These are phyloP conservation scores for Cetoscarus ocellatus DNA, from an alignment of 2,797 vertebrate species.

Conservation along the genomic window DNA sequence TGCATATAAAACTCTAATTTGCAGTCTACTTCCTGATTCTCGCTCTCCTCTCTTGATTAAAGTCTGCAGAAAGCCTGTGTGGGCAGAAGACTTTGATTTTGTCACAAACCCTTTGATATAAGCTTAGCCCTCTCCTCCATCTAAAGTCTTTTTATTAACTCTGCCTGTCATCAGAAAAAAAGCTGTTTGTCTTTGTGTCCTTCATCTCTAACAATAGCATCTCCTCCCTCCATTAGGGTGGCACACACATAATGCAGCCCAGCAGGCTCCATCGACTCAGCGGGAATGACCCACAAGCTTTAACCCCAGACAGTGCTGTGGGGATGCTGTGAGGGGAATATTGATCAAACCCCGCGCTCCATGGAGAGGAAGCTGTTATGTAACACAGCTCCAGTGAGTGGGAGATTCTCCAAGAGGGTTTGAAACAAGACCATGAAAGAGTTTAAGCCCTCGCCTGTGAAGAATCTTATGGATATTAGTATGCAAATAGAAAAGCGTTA, in stretches of 20 bases:
- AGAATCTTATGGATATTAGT: constrained; percentile 17
- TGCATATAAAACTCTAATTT: constrained; percentile 1
- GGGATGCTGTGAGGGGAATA: constrained; percentile 28
- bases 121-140: constrained; percentile 16
- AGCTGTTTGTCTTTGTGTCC: constrained; percentile 35
- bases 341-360: constrained; percentile 45
- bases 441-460: neutral
- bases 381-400: constrained; percentile 36
- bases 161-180: constrained; percentile 46
- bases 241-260: constrained; percentile 22
- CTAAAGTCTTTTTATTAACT: constrained; percentile 30
- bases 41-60: constrained; percentile 31
- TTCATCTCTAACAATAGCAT: constrained; percentile 46
- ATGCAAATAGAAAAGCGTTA: neutral
- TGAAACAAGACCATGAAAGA: constrained; percentile 17
- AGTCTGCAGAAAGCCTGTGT: constrained; percentile 6
- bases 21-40: constrained; percentile 12
- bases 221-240: constrained; percentile 5
- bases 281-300: constrained; percentile 53
- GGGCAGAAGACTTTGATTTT: constrained; percentile 26
- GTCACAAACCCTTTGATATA: constrained; percentile 26
- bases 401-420: constrained; percentile 39
- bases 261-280: constrained; percentile 38
- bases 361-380: constrained; percentile 40
- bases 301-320: constrained; percentile 15